Evolutionary conservation across 2,797 vertebrate species (phyloP).

Genomic region (Hyperoplus lanceolatus): DNA sequence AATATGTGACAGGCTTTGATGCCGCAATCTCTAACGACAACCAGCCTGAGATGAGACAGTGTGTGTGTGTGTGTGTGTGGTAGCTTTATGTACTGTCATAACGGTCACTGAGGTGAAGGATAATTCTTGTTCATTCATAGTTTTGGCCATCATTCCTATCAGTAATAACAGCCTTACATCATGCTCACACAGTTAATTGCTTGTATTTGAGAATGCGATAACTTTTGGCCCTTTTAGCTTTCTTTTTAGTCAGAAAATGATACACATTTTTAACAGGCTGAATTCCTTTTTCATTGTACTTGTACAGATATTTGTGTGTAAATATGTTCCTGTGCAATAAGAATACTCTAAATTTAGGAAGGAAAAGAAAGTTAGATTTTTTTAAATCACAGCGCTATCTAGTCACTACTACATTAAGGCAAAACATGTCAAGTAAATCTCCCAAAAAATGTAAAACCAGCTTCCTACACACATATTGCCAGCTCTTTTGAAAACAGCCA

Average conservation of each 20-base stretch:
- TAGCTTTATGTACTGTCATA: not conserved
- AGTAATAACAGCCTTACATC: not conserved
- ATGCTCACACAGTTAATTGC: not conserved
- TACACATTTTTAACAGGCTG: not conserved
- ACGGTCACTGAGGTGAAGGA: not conserved
- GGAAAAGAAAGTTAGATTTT: not conserved
- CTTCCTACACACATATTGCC: not conserved
- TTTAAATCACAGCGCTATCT: slow-evolving; percentile 1
- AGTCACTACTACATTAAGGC: not conserved
- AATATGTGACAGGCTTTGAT: slow-evolving; percentile 33
- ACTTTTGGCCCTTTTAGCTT: not conserved
- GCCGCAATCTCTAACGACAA: slow-evolving; percentile 11
- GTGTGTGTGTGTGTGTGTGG: not conserved
- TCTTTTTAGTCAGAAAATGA: not conserved
- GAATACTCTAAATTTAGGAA: not conserved
- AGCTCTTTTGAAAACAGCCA: slow-evolving; percentile 3
- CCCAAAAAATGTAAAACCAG: slow-evolving; percentile 9
- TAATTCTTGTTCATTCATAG: not conserved
- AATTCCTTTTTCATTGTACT: not conserved
- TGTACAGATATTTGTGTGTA: not conserved
- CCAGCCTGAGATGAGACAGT: slow-evolving; percentile 22
- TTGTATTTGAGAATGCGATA: not conserved
- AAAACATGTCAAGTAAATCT: not conserved
- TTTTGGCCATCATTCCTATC: not conserved
- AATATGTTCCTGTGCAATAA: not conserved